These are phyloP conservation scores for Centruroides vittatus DNA, from an alignment of 1,140 invertebrate genomes.

Conservation along the genomic window DNA sequence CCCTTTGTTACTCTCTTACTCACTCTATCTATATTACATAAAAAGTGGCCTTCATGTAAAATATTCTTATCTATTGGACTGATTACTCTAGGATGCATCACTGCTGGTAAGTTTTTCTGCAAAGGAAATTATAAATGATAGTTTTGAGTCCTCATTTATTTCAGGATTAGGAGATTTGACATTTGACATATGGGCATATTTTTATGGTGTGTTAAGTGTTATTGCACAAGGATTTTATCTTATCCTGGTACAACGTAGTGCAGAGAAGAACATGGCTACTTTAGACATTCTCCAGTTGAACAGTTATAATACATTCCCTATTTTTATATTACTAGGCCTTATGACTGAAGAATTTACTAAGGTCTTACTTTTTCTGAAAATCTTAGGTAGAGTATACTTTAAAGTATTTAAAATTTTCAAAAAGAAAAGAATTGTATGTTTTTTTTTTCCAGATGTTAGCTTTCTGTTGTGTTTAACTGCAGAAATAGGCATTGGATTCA, in stretches of 20 bases:
- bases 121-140: too few relatives aligned
- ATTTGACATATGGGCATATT: slow-evolving; percentile 32
- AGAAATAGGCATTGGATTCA: slow-evolving; percentile 28
- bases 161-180: slow-evolving; percentile 34
- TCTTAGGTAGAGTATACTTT: slow-evolving; percentile 6
- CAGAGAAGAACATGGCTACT: slow-evolving; percentile 26
- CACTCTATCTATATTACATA: slow-evolving; percentile 31
- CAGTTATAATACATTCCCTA: slow-evolving; percentile 33
- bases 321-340: slow-evolving; percentile 23
- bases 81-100: slow-evolving; percentile 33
- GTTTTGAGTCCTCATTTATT: neutral
- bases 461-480: slow-evolving; percentile 2
- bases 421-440: too few relatives aligned
- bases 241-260: slow-evolving; percentile 32
- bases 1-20: slow-evolving; percentile 35
- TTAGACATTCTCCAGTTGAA: slow-evolving; percentile 32
- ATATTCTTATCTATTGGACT: slow-evolving; percentile 28
- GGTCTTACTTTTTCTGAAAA: slow-evolving; percentile 4
- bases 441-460: neutral
- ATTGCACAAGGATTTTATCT: slow-evolving; percentile 35
- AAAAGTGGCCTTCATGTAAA: slow-evolving; percentile 25
- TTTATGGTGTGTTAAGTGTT: slow-evolving; percentile 33
- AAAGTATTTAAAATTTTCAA: too few relatives aligned
- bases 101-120: slow-evolving; percentile 29
- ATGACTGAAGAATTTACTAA: slow-evolving; percentile 23